Evolutionary conservation across 2,888 invertebrate genomes (phyloP).

Genomic region (Gisinianus flammeolus): DNA sequence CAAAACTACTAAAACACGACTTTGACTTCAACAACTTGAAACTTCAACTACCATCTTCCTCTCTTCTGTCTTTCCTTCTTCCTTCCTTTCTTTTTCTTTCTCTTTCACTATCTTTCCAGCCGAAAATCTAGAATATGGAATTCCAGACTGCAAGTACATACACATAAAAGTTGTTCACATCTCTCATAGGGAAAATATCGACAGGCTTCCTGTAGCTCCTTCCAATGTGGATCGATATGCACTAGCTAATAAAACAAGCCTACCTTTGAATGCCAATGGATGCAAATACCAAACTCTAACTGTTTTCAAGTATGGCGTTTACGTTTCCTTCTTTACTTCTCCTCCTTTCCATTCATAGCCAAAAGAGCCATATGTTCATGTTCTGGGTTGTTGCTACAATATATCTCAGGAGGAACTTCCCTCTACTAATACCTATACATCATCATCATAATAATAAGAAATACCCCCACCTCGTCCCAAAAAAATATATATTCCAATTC

Average conservation of each 20-base stretch:
- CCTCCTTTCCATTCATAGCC: background rate
- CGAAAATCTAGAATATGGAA: background rate
- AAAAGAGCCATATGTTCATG: background rate
- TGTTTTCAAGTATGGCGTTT: constrained; percentile 22
- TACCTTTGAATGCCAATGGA: constrained; percentile 46
- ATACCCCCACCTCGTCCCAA: background rate
- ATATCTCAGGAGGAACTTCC: too few species aligned
- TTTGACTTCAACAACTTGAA: constrained; percentile 19
- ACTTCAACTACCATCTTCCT: background rate
- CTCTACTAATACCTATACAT: background rate
- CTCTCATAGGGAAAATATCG: background rate
- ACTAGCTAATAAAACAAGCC: constrained; percentile 45
- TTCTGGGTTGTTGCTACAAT: background rate
- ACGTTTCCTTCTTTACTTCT: background rate
- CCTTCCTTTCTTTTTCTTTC: background rate
- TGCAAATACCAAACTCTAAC: constrained; percentile 30
- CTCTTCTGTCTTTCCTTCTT: background rate
- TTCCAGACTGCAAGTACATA: background rate
- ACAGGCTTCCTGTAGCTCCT: background rate
- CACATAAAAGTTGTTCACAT: constrained; percentile 13
- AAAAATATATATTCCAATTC: background rate
- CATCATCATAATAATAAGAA: too few species aligned
- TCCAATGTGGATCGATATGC: background rate
- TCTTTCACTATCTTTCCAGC: background rate
- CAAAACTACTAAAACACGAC: constrained; percentile 35